These are phyloP conservation scores for Oreonectes daqikongensis DNA, from an alignment of 2,797 vertebrate species.

Conservation along the genomic window DNA sequence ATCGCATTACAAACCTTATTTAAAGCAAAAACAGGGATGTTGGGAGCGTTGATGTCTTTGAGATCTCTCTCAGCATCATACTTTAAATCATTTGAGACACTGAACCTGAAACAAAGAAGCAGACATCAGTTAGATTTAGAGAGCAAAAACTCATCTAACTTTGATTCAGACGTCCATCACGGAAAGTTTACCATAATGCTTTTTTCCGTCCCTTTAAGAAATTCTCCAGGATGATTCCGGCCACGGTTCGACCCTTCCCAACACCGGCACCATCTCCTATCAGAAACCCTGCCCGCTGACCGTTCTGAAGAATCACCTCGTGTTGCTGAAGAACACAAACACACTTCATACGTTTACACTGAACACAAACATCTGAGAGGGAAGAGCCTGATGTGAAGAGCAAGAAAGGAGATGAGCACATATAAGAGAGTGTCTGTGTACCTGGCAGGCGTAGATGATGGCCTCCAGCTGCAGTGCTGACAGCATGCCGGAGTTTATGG, in stretches of 20 bases:
- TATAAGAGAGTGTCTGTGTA: constrained; percentile 58
- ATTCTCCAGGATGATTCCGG: constrained; percentile 94
- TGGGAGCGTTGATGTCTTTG: constrained; percentile 88
- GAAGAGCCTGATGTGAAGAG: not conserved
- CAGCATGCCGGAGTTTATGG: constrained; percentile 79
- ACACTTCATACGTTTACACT: not conserved
- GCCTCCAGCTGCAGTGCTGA: constrained; percentile 97
- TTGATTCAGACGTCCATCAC: not conserved
- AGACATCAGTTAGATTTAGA: not conserved
- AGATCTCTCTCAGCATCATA: constrained; percentile 96
- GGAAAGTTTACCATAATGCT: constrained; percentile 85
- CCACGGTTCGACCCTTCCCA: constrained; percentile 93
- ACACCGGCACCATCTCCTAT: constrained; percentile 94
- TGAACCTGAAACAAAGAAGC: constrained; percentile 82
- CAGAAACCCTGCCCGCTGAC: constrained; percentile 93
- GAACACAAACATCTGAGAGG: not conserved
- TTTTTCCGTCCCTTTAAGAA: constrained; percentile 90
- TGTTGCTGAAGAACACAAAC: constrained; percentile 80
- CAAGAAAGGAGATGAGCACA: not conserved
- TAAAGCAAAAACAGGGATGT: constrained; percentile 92
- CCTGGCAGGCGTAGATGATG: constrained; percentile 97
- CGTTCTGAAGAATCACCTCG: constrained; percentile 90
- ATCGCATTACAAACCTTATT: constrained; percentile 84
- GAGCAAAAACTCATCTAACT: not conserved
- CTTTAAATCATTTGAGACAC: constrained; percentile 96